Percentiles rank a stretch among this genome's conserved stretches.
These are phyloP conservation scores for Limulus polyphemus DNA, from an alignment of 2,888 invertebrate genomes.

Conservation along the genomic window DNA sequence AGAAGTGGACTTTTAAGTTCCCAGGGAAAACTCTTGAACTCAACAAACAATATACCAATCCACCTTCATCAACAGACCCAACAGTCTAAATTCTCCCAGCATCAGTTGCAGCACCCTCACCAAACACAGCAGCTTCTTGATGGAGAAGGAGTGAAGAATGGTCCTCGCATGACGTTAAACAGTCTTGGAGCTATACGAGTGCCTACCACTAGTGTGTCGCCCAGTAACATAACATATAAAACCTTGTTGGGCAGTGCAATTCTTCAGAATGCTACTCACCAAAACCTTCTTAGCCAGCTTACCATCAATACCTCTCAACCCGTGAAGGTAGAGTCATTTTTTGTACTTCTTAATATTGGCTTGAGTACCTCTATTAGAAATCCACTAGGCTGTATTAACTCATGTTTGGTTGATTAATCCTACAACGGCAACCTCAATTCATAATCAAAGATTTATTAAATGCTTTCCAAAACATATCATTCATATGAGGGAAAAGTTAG, in stretches of 20 bases:
- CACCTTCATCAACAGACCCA: too few species aligned
- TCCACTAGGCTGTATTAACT: too few species aligned
- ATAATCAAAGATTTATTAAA: too few species aligned
- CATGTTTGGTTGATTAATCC: too few species aligned
- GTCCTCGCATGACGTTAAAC: conserved; percentile 30
- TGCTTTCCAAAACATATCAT: too few species aligned
- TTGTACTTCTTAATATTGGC: not conserved
- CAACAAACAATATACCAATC: too few species aligned
- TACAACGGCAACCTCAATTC: too few species aligned
- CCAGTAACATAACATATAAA: conserved; percentile 13
- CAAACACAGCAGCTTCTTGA: conserved; percentile 17
- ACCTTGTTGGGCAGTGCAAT: conserved; percentile 17
- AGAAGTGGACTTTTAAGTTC: conserved; percentile 16
- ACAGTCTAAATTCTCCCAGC: too few species aligned
- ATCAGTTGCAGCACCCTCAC: conserved; percentile 9
- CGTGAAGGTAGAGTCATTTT: conserved; percentile 21
- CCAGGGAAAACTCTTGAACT: conserved; percentile 15
- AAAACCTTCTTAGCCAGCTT: conserved; percentile 24
- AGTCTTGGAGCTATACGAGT: conserved; percentile 6
- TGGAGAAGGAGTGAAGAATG: conserved; percentile 30
- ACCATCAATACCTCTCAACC: conserved; percentile 19
- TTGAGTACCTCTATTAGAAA: too few species aligned
- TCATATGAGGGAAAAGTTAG: too few species aligned
- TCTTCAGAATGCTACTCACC: conserved; percentile 23
- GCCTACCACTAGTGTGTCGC: conserved; percentile 12